phyloP scores from a whole-genome alignment of 2,797 vertebrate genomes.

The Platyrinchus mystaceus region DNA sequence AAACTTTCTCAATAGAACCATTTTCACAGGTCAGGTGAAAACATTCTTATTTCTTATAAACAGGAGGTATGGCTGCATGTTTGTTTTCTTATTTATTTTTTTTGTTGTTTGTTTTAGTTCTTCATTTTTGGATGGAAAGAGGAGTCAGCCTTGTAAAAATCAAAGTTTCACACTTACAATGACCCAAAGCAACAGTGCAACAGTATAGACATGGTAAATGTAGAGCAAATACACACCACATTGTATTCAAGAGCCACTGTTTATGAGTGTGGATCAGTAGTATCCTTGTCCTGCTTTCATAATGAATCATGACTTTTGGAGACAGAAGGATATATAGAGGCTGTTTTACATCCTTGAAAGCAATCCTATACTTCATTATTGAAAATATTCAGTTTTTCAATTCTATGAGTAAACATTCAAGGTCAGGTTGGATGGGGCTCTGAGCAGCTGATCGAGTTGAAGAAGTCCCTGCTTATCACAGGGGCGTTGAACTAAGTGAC shows the following conservation, averaged over 20 bases:
- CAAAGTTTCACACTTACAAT: neutral
- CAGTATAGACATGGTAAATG: neutral
- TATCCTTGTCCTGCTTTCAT: neutral
- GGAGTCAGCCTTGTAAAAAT: neutral
- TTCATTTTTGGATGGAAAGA: neutral
- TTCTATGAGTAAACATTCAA: neutral
- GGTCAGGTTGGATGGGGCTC: neutral
- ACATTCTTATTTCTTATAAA: neutral
- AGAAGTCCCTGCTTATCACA: neutral
- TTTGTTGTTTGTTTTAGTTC: neutral
- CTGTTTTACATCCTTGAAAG: neutral
- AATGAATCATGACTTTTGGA: neutral
- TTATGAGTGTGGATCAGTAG: neutral
- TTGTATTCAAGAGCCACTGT: neutral
- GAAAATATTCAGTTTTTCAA: neutral
- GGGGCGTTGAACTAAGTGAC: neutral
- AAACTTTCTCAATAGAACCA: neutral
- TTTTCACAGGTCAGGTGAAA: neutral
- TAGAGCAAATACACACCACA: neutral
- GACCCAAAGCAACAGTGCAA: neutral
- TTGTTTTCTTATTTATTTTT: neutral
- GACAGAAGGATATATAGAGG: neutral
- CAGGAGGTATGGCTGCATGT: fast-evolving
- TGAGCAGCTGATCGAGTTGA: neutral
- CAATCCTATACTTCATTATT: neutral